Evolutionary conservation across 1,140 invertebrate genomes (phyloP).

Genomic region (Portunus trituberculatus): DNA sequence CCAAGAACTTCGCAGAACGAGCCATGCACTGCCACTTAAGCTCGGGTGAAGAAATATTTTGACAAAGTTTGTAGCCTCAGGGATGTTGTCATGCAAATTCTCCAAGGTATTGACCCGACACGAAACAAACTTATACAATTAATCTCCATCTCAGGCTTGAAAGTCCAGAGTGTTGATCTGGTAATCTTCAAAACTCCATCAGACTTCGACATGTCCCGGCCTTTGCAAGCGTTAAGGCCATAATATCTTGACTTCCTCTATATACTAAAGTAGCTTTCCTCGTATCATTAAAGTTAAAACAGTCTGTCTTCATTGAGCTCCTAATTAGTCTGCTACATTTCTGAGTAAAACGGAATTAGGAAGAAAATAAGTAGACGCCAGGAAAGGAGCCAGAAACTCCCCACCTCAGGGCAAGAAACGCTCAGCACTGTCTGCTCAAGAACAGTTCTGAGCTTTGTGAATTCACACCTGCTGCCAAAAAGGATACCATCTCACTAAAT

Average conservation of each 20-base stretch:
- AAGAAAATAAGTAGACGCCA: too few species aligned
- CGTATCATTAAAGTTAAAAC: neutral
- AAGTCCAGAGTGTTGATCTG: neutral
- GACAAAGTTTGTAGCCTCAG: neutral
- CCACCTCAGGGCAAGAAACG: too few species aligned
- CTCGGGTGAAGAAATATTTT: neutral
- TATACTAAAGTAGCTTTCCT: neutral
- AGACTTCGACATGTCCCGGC: neutral
- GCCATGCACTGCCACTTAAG: neutral
- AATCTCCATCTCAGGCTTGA: neutral
- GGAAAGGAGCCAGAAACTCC: too few species aligned
- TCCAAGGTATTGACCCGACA: neutral
- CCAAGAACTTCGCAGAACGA: neutral
- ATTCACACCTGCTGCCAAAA: neutral
- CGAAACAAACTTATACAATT: conserved; percentile 1
- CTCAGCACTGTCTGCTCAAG: neutral
- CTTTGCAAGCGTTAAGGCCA: neutral
- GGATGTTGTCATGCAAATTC: conserved; percentile 21
- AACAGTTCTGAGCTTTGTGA: neutral
- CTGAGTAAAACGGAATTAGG: too few species aligned
- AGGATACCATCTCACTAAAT: neutral
- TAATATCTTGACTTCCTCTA: neutral
- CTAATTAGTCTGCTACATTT: too few species aligned
- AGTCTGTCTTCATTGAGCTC: too few species aligned
- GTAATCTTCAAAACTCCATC: neutral